Evolutionary conservation across 2,888 invertebrate species (phyloP).

Genomic region (Bembecia ichneumoniformis): DNA sequence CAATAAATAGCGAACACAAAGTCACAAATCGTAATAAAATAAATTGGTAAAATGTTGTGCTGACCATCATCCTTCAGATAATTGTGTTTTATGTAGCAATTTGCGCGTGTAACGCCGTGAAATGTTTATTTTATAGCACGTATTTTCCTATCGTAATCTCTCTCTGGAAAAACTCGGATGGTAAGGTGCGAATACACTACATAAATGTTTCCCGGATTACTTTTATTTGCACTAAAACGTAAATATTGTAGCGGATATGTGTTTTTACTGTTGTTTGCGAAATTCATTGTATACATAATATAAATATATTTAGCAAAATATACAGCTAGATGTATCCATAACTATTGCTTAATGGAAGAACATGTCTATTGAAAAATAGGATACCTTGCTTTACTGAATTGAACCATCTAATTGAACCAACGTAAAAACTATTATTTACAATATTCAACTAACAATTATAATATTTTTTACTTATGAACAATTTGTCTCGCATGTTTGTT

Average conservation of each 20-base stretch:
- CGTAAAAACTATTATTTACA: too few species aligned
- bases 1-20: too few species aligned
- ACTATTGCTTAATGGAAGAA: too few species aligned
- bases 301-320: too few species aligned
- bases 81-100: conserved; percentile 62
- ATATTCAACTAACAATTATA: too few species aligned
- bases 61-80: conserved; percentile 46
- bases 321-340: too few species aligned
- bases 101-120: conserved; percentile 51
- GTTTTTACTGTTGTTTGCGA: neutral
- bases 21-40: neutral
- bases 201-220: conserved; percentile 10
- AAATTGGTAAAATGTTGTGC: conserved; percentile 9
- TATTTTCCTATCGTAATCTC: conserved; percentile 45
- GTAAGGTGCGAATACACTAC: conserved; percentile 18
- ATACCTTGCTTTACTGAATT: too few species aligned
- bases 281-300: too few species aligned
- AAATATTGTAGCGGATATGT: neutral
- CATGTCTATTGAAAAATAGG: too few species aligned
- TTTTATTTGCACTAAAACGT: neutral
- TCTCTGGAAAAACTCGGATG: conserved; percentile 31
- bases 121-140: conserved; percentile 55
- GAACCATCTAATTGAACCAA: too few species aligned
- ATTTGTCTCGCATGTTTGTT: too few species aligned
- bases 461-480: too few species aligned